These are phyloP conservation scores for Hirtodrosophila trivittata DNA, from an alignment of 2,888 invertebrate genomes.

Conservation along the genomic window DNA sequence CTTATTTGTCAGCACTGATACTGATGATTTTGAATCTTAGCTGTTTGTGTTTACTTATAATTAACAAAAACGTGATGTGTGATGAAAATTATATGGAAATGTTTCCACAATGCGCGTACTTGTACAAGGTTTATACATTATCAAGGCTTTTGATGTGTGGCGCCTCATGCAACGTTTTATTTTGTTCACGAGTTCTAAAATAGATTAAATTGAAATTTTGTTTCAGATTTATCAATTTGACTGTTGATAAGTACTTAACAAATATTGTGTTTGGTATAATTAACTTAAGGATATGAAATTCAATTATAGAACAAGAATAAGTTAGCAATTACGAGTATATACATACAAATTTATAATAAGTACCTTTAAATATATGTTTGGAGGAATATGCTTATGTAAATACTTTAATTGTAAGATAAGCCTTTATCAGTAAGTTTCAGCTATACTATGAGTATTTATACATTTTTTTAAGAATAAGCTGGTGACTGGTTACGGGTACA, in stretches of 20 bases:
- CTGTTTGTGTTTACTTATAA: slow-evolving; percentile 68
- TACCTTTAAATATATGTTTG: too few relatives aligned
- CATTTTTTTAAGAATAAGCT: too few relatives aligned
- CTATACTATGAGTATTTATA: too few relatives aligned
- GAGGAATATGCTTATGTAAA: too few relatives aligned
- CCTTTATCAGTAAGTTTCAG: slow-evolving; percentile 12
- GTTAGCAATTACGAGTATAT: too few relatives aligned
- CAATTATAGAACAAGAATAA: background rate
- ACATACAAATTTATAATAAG: too few relatives aligned
- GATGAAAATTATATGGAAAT: background rate
- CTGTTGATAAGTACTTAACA: too few relatives aligned
- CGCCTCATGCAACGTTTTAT: too few relatives aligned
- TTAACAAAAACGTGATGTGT: slow-evolving; percentile 53
- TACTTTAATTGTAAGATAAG: slow-evolving; percentile 5
- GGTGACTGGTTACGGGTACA: too few relatives aligned
- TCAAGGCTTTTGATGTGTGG: slow-evolving; percentile 24
- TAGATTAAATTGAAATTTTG: too few relatives aligned
- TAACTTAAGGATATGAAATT: background rate
- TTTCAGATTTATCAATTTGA: too few relatives aligned
- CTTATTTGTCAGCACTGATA: slow-evolving; percentile 56
- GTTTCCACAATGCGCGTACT: background rate
- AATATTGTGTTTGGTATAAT: background rate
- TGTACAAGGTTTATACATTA: slow-evolving; percentile 7
- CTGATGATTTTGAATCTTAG: slow-evolving; percentile 24
- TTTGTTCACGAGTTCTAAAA: too few relatives aligned